Conservation (phyloP, 1,140 invertebrate genomes). For the Tetramorium simillimum region DNA sequence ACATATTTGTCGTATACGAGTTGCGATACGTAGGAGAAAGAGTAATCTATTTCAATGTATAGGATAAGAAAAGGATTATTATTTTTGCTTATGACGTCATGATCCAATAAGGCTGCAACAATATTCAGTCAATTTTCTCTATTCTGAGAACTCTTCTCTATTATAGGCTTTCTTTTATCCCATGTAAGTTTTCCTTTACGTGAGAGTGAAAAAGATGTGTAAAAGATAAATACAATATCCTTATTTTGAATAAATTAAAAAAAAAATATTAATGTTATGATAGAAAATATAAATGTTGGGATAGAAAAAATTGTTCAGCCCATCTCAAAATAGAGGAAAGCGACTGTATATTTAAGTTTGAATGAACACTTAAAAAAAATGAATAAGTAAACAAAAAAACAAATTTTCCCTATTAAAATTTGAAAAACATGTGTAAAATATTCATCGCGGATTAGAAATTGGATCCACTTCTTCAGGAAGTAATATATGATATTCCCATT, state of each 20-base stretch:
- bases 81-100: conserved; percentile 13
- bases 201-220: background rate
- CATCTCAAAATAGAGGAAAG: background rate
- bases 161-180: background rate
- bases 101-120: conserved; percentile 1
- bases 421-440: background rate
- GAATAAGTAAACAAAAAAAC: background rate
- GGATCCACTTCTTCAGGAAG: background rate
- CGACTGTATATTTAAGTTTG: background rate
- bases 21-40: background rate
- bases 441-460: background rate
- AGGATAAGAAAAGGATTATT: background rate
- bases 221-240: background rate
- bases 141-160: background rate
- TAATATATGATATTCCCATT: background rate
- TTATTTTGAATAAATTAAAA: background rate
- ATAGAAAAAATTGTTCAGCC: background rate
- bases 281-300: background rate
- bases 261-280: background rate
- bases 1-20: background rate
- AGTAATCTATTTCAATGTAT: background rate
- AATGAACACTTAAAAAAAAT: conserved; percentile 6
- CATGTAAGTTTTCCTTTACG: background rate
- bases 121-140: conserved; percentile 19
- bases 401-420: background rate